Base-by-base conservation (phyloP, 30 jellyfish, hydroid and myxozoan species). In the Cassiopea xamachana region DNA sequence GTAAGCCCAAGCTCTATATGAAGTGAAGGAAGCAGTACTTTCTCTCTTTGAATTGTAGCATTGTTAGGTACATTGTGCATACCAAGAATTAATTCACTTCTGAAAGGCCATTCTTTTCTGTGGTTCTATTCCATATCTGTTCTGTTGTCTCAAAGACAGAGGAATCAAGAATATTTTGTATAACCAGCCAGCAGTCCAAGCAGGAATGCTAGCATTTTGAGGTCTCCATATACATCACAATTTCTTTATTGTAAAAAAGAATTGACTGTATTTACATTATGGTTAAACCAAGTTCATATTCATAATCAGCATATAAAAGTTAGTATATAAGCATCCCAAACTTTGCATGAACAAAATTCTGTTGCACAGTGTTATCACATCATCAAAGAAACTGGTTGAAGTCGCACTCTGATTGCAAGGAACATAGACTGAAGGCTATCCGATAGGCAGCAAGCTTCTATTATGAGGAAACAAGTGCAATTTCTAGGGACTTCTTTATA, bases 141-240 rank as follows among this genome's bases (percentile, higher is more conserved):
- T 71, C 46, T 81, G 64, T 1, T 81, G 78, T 81, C 89, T 84
- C 89, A 81, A 74, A 81, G 84, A 48, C 89, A 81, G 76, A 81
- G 61, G 79, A 81, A 81, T 1, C 89, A 69, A 81, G 78, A 71
- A 71, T 81, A 81, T 16, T 81, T 81, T 81, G 89, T 81, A 71
- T 81, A 81, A 68, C 89, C 80, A 45, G 84, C 89, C 89, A 49
- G 76, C 61, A 68, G 58, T 81, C 84, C 84, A 46, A 48, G 45
- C 61, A 60, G 39, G 39, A 27, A 27, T 27, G 89, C 89, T 19
- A 48, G 58, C 89, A 81, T 73, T 73, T 27, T 73, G 82, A 73
- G 39, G 46, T 73, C 82, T 10, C 17, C 82, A 73, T 3, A 73
- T 60, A 10, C 64, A 55, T 0, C 64, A 0, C 64, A 55, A 6